These are phyloP conservation scores for Crenuchus spilurus DNA, from an alignment of 2,797 vertebrate genomes.

Conservation along the genomic window DNA sequence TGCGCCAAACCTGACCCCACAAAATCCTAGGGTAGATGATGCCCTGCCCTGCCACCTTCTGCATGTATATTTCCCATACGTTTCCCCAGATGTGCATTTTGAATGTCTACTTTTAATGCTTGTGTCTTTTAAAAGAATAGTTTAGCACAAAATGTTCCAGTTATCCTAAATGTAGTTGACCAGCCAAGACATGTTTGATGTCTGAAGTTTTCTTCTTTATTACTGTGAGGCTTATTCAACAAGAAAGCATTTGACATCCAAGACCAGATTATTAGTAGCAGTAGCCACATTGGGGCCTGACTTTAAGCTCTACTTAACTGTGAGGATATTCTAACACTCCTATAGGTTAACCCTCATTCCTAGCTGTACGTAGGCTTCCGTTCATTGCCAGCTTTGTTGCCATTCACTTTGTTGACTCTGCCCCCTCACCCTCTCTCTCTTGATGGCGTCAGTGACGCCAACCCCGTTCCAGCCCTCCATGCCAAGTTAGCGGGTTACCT, in stretches of 20 bases:
- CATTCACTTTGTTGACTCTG: conserved; percentile 29
- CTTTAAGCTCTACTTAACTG: neutral
- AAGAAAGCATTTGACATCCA: no score
- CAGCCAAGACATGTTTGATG: no score
- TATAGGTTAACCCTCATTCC: neutral
- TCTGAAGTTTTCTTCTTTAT: no score
- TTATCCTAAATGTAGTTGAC: no score
- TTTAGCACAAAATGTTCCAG: no score
- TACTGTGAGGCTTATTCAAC: no score
- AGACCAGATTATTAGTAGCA: no score
- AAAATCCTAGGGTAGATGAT: conserved; percentile 39
- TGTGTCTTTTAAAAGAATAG: no score
- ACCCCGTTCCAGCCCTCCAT: conserved; percentile 44
- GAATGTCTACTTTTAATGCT: no score
- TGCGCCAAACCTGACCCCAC: conserved; percentile 36
- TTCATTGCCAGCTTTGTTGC: neutral
- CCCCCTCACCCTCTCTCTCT: neutral
- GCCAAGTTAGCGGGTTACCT: conserved; percentile 63
- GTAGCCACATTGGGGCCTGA: no score
- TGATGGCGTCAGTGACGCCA: neutral
- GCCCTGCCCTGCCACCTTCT: neutral
- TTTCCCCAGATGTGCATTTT: neutral
- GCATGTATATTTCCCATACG: neutral
- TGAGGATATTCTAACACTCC: neutral
- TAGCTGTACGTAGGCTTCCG: neutral